A percentile compares a stretch with the other conserved stretches of the same genome.
phyloP scores from a whole-genome alignment of 2,113 vertebrate species.

The Gambusia holbrooki region DNA sequence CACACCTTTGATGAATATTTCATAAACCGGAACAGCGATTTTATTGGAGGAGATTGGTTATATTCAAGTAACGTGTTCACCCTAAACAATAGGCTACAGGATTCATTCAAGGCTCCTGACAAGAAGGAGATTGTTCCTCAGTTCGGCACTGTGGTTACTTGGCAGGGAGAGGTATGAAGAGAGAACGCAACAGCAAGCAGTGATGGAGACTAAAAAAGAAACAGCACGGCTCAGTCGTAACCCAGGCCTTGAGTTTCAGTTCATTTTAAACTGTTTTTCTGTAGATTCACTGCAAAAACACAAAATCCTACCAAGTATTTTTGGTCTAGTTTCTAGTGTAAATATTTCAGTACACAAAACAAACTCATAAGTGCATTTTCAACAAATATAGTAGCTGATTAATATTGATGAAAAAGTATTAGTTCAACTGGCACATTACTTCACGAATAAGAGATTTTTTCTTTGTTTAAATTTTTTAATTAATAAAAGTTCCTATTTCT shows the following conservation, averaged over 20 bases:
- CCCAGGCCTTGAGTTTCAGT: slow-evolving; percentile 42
- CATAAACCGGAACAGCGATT: slow-evolving; percentile 69
- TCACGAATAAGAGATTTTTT: too few relatives aligned
- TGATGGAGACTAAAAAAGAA: slow-evolving; percentile 21
- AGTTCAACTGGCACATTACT: too few relatives aligned
- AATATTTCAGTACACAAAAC: too few relatives aligned
- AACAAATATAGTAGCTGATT: too few relatives aligned
- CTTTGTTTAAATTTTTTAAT: too few relatives aligned
- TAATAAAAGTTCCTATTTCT: too few relatives aligned
- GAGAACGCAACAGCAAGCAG: slow-evolving; percentile 40
- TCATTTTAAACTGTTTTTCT: slow-evolving; percentile 17
- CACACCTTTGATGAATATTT: slow-evolving; percentile 79
- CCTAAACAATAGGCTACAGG: slow-evolving; percentile 70
- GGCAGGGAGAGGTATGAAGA: slow-evolving; percentile 46
- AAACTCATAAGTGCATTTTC: too few relatives aligned
- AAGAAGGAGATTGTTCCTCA: slow-evolving; percentile 61
- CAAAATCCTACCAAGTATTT: too few relatives aligned
- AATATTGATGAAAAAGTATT: too few relatives aligned
- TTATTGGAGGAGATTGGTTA: slow-evolving; percentile 73
- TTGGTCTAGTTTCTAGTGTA: too few relatives aligned
- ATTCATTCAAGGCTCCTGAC: slow-evolving; percentile 64
- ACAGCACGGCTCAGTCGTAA: slow-evolving; percentile 20
- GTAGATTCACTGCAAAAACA: background rate
- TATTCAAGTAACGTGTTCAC: slow-evolving; percentile 72
- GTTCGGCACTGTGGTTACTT: slow-evolving; percentile 45